A percentile compares a stretch with the other conserved stretches of the same genome.
phyloP scores from a whole-genome alignment of 2,888 invertebrate genomes.

The Philereme vetulata region DNA sequence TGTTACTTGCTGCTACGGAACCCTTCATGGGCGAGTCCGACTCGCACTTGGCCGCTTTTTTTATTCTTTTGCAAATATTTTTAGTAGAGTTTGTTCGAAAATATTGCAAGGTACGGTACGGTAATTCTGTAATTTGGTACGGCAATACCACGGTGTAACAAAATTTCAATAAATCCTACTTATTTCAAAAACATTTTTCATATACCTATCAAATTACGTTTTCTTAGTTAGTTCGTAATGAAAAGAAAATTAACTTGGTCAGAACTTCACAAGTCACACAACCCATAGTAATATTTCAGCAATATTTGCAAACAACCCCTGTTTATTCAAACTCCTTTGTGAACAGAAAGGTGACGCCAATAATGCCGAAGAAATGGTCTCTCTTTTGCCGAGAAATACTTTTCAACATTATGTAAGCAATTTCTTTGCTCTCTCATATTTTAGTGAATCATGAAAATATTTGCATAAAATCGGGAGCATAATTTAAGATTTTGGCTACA shows the following conservation, averaged over 20 bases:
- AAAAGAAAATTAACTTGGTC: constrained; percentile 32
- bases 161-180: background rate
- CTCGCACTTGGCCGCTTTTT: too few species aligned
- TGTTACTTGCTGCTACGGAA: too few species aligned
- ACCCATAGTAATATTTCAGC: constrained; percentile 26
- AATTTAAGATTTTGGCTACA: constrained; percentile 27
- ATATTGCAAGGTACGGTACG: too few species aligned
- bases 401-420: constrained; percentile 30
- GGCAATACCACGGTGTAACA: too few species aligned
- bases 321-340: constrained; percentile 39
- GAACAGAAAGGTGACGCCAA: constrained; percentile 34
- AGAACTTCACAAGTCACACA: constrained; percentile 22
- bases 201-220: background rate
- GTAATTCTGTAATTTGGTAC: too few species aligned
- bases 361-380: constrained; percentile 25
- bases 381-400: constrained; percentile 30
- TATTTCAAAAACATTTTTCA: background rate
- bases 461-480: constrained; percentile 11
- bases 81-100: too few species aligned
- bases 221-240: constrained; percentile 1
- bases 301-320: constrained; percentile 29
- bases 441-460: constrained; percentile 20
- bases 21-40: too few species aligned
- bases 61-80: too few species aligned
- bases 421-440: constrained; percentile 30